Base-by-base conservation (phyloP, 1,140 invertebrate species). In the Sarcophaga peregrina region DNA sequence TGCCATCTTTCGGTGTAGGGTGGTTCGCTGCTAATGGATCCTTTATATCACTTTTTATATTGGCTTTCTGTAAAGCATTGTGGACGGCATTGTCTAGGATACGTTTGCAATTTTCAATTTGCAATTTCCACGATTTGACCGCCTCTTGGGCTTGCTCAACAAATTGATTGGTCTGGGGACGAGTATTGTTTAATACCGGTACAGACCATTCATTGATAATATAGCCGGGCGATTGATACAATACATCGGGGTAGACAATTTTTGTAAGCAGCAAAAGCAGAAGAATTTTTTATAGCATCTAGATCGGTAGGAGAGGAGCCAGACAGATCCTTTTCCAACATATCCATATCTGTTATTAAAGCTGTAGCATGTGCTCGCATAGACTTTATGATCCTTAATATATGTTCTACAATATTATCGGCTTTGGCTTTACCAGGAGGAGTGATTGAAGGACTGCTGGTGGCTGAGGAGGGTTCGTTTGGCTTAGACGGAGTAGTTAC, bases 61-160 rank as follows among this genome's bases (percentile, higher is more conserved):
- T n/a, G n/a, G 11, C n/a, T 15, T 6, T 62, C n/a, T 15, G 6
- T 15, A 62, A 62, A 62, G 54, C 54, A 15, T 62, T 62, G n/a
- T 62, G 10, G 3, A 62, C 15, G 15, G 54, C 54, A n/a, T n/a
- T 62, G n/a, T 62, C 54, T n/a, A 62, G n/a, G 6, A 62, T 62
- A 62, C 54, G 54, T 62, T 62, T 62, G n/a, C 54, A 62, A n/a
- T 11, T 62, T n/a, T 62, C 54, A n/a, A 62, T 62, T 62, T 62
- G 11, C 6, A 15, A 15, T n/a, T 62, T 62, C 54, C 54, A 62
- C 6, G 54, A 62, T n/a, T n/a, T 62, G 0, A 62, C 54, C 6
- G 54, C 54, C 5, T 62, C 54, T 62, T 62, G 54, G 6, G 54
- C 54, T n/a, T 62, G 11, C 6, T 11, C 54, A 7, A 62, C 15